Base-by-base conservation (phyloP, 2,888 invertebrate genomes). In the Cerceris rybyensis region DNA sequence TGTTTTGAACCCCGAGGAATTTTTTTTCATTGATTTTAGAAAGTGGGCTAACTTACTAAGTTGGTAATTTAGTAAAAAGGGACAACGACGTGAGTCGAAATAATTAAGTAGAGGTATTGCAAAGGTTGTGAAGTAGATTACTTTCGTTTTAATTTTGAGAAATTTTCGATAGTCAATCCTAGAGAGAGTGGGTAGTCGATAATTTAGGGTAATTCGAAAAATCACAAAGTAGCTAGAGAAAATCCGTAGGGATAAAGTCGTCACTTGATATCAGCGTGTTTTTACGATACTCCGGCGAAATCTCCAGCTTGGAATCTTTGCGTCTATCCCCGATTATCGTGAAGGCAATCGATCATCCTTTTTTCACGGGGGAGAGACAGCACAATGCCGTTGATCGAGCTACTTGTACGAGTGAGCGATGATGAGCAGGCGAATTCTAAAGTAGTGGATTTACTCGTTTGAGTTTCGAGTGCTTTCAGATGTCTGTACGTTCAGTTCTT, bases 351-450 rank as follows among this genome's bases (percentile, higher is more conserved):
- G 59, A 73, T 68, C 73, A 43, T 58, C 28, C 13, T 42, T 16
- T 54, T 73, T 61, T 28, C 14, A 6, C 6, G 43, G 13, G 50
- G 49, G 50, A 41, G 8, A 41, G 13, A 14, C 7, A 17, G 46
- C 8, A 71, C 61, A 74, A 70, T 68, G 17, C 63, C 42, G 52
- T 64, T 59, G 68, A 60, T 76, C 58, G 55, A 39, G 54, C n/a
- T 16, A 16, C 9, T 46, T 55, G 50, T 59, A 57, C 66, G 49
- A 43, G 54, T 7, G 41, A 46, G 5, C n/a, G 58, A 63, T 14
- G 78, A 80, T 54, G 50, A 68, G 64, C 63, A 59, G 28, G 28
- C 58, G 16, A 59, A 58, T 64, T 66, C 28, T 58, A 7, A 46
- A 46, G 28, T 43, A 39, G 6, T 9, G 70, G 39, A 52, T 71